These are phyloP conservation scores for Oreochromis mossambicus DNA, from an alignment of 2,797 vertebrate species.

Conservation along the genomic window DNA sequence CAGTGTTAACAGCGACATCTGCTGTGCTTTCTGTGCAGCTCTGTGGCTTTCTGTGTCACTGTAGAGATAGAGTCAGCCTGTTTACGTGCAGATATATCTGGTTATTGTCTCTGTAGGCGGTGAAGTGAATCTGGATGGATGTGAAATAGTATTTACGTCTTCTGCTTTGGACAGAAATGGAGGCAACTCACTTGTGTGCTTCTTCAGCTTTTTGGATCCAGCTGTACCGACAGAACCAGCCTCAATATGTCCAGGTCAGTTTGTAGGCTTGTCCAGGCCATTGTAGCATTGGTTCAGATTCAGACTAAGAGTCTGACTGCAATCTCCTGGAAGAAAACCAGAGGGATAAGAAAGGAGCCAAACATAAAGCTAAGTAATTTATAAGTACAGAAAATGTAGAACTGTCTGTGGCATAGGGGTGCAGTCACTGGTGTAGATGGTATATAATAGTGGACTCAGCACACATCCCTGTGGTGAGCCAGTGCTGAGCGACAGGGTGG, in stretches of 20 bases:
- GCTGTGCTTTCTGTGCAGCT: neutral
- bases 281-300: constrained; percentile 37
- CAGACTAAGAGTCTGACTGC: constrained; percentile 13
- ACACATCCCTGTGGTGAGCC: too few species aligned
- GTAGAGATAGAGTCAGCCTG: neutral
- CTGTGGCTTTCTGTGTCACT: neutral
- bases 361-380: too few species aligned
- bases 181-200: neutral
- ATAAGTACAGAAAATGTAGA: too few species aligned
- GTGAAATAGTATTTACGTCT: neutral
- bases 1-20: neutral
- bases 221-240: too few species aligned
- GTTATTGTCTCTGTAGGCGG: neutral
- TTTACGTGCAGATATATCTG: neutral
- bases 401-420: too few species aligned
- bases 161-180: neutral
- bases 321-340: too few species aligned
- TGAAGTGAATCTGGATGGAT: neutral
- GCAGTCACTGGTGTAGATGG: too few species aligned
- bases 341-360: too few species aligned
- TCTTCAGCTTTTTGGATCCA: neutral
- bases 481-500: too few species aligned
- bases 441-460: too few species aligned
- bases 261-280: constrained; percentile 18
- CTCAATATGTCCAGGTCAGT: constrained; percentile 35